Evolutionary conservation across 2,888 invertebrate species (phyloP), one percentile per base, ranked within the genome.

Genomic region (Eurois occulta): DNA sequence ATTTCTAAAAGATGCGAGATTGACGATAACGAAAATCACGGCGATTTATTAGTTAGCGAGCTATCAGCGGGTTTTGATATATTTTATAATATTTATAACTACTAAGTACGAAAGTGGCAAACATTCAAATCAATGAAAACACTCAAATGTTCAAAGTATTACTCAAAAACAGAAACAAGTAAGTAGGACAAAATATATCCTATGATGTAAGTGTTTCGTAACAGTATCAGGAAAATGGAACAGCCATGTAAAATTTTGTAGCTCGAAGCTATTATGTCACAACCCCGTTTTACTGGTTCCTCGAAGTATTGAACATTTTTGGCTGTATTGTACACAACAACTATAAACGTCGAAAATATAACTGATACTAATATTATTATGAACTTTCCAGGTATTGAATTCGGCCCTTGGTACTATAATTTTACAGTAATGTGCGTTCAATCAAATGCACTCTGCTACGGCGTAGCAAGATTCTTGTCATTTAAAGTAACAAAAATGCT

Each of bases 221-320:
- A 76, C 62, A 70, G 41, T 66, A 70, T 66, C 76, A 38, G 48
- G 41, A 78, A 68, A 87, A 78, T 67, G 28, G 43, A 69, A 73
- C 72, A 70, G 32, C 60, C 64, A 64, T 66, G 52, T 75, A 48
- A 71, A 48, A 72, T 73, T 65, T 68, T 67, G 65, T 75, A 74
- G 32, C 72, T 72, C 28, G 48, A 69, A 84, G 65, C 72, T 58
- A 52, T 84, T 84, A 73, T 66, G 66, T 60, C 70, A 73, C 55
- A 75, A 43, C 35, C 62, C 55, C 71, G 62, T 67, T 48, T 68
- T 77, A 48, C 71, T 77, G 58, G 28, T 82, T 64, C 62, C 41
- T 28, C 24, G 16, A 62, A 11, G 13, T 8, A 43, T 52, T 24
- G 64, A 75, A 69, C 13, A 13, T 62, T 73, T 67, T 83, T 38